Percentiles rank a stretch among this genome's conserved stretches.
Conservation (phyloP, 2,888 invertebrate species). For the Sinotaia quadrata region DNA sequence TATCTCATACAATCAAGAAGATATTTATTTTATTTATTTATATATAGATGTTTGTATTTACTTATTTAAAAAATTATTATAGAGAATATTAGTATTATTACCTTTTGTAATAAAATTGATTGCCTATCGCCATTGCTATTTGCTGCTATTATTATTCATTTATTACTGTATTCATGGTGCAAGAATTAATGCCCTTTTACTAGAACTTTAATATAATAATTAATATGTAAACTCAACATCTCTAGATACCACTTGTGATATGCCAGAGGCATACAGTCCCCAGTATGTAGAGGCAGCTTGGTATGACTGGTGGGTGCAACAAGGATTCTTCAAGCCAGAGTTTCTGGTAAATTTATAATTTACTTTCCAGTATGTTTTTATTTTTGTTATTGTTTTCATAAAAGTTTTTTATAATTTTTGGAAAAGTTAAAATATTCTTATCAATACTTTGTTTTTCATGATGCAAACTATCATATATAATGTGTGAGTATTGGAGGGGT, state of each 20-base stretch:
- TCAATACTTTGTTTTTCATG: too few relatives aligned
- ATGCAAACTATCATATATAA: too few relatives aligned
- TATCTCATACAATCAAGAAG: too few relatives aligned
- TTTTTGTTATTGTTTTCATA: too few relatives aligned
- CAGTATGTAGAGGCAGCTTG: conserved; percentile 97
- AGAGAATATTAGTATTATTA: neutral
- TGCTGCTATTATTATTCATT: neutral
- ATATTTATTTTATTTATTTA: neutral
- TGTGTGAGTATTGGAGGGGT: too few relatives aligned
- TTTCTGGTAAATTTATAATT: conserved; percentile 65
- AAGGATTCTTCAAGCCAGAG: conserved; percentile 98
- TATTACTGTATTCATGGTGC: neutral
- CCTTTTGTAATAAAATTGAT: neutral
- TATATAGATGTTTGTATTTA: neutral
- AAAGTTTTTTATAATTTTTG: too few relatives aligned
- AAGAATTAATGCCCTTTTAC: neutral
- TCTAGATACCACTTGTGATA: conserved; percentile 65
- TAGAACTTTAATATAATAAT: too few relatives aligned
- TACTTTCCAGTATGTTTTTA: too few relatives aligned
- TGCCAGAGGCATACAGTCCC: conserved; percentile 97
- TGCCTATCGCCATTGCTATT: neutral
- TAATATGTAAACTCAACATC: too few relatives aligned
- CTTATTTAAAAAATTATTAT: neutral
- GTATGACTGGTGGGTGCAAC: conserved; percentile 99
- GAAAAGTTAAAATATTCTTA: too few relatives aligned